phyloP scores from a whole-genome alignment of 2,797 vertebrate genomes.

The Rachycentron canadum region DNA sequence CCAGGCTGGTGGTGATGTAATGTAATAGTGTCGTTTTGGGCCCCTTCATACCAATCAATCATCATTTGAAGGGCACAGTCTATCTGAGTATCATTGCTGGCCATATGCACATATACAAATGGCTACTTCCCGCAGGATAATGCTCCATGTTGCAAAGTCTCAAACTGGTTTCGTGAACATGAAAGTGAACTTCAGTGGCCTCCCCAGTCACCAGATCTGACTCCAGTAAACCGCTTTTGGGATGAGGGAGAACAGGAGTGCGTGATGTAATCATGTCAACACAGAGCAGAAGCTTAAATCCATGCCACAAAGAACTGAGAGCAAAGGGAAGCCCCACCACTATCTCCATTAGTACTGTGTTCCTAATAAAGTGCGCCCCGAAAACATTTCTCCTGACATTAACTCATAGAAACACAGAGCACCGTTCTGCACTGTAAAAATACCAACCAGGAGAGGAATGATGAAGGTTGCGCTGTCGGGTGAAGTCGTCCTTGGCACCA shows the following conservation, averaged over 20 bases:
- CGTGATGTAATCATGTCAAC: not conserved
- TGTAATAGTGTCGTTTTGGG: not conserved
- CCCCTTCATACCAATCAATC: not conserved
- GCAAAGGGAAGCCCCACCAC: not conserved
- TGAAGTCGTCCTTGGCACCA: not conserved
- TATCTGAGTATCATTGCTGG: not conserved
- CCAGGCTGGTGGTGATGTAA: not conserved
- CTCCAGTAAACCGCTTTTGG: not conserved
- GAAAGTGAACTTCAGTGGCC: not conserved
- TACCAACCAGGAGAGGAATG: not conserved
- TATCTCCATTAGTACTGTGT: not conserved
- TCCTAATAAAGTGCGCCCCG: not conserved
- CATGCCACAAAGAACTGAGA: too few species aligned
- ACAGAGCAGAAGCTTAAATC: not conserved
- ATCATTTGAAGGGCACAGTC: not conserved
- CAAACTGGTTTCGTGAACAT: not conserved
- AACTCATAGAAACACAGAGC: not conserved
- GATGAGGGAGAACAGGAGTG: not conserved
- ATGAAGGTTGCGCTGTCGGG: not conserved
- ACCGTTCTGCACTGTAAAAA: not conserved
- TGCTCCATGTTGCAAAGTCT: not conserved
- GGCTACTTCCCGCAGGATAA: too few species aligned
- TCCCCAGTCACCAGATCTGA: not conserved
- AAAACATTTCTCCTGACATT: not conserved
- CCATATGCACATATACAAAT: not conserved